Base-by-base conservation (phyloP, 2,797 vertebrate species). In the Sciurus vulgaris region DNA sequence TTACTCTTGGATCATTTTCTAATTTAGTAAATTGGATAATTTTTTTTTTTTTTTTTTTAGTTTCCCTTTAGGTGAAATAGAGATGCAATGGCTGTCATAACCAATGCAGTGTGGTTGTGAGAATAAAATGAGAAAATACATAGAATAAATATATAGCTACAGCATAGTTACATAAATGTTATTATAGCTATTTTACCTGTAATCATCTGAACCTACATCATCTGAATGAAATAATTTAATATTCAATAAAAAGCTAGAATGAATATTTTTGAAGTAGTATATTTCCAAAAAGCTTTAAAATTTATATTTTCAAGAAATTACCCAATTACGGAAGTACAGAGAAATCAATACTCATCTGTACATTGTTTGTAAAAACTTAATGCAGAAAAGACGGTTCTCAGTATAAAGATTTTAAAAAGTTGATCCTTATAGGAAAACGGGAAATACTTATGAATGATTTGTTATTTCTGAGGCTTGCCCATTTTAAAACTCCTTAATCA, bases 221-320 rank as follows among this genome's bases (percentile, higher is more conserved):
- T 78, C 12, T 12, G 24, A 86, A 94, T 87, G 13, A 86, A 83
- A 59, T 72, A 54, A 54, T 86, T 96, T 93, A 73, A 73, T 73
- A 86, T 72, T 83, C 78, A 91, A 95, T 76, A 41, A 54, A 93
- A 73, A 65, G 8, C 4, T 17, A 73, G 88, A 63, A 76, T 82
- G 1, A 83, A 33, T 88, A 91, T 93, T 96, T 86, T 83, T 49
- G 81, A 79, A 73, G 41, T 2, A 81, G 20, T 30, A 38, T 0
- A 69, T 61, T 96, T 95, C 38, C 13, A 92, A 92, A 86, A 86
- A 67, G 17, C 2, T 82, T 94, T 76, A 97, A 89, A 61, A 24
- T 63, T 63, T 54, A 83, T n/a, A 7, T 77, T 83, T 87, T 24
- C 10, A 54, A 41, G 13, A 91, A 78, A 59, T 56, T 92, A n/a